phyloP scores from a whole-genome alignment of 1,140 invertebrate genomes.

The Bombus breviceps region DNA sequence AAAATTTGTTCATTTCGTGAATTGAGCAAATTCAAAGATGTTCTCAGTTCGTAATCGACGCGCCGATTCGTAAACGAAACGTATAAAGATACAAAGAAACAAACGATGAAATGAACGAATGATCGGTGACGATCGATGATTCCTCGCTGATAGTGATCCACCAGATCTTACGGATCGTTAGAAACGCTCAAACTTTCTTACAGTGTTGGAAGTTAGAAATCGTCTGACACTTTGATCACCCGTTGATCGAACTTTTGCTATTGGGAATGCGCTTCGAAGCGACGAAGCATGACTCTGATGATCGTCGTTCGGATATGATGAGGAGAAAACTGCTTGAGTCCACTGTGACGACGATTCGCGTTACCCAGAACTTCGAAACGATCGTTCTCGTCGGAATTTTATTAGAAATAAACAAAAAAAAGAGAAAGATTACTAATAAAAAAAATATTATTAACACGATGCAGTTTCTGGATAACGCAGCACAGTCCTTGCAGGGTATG shows the following conservation, averaged over 20 bases:
- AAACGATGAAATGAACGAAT: not conserved
- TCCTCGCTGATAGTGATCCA: not conserved
- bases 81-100: not conserved
- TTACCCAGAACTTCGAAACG: slow-evolving; percentile 66
- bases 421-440: not conserved
- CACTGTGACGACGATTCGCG: slow-evolving; percentile 71
- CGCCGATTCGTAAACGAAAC: not conserved
- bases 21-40: not conserved
- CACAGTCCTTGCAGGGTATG: slow-evolving; percentile 72
- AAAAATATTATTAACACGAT: not conserved
- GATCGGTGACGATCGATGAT: not conserved
- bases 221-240: not conserved
- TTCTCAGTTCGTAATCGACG: not conserved
- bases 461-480: slow-evolving; percentile 67
- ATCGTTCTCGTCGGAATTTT: not conserved
- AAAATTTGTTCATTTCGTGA: not conserved
- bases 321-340: slow-evolving; percentile 73
- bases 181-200: not conserved
- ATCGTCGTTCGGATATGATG: slow-evolving; percentile 48
- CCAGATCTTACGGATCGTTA: not conserved
- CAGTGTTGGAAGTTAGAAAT: not conserved
- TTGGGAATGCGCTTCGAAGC: slow-evolving; percentile 3
- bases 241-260: too few relatives aligned
- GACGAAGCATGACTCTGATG: slow-evolving; percentile 51
- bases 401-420: not conserved